Conservation (phyloP, 2,113 vertebrate genomes). For the Apodemus sylvaticus region DNA sequence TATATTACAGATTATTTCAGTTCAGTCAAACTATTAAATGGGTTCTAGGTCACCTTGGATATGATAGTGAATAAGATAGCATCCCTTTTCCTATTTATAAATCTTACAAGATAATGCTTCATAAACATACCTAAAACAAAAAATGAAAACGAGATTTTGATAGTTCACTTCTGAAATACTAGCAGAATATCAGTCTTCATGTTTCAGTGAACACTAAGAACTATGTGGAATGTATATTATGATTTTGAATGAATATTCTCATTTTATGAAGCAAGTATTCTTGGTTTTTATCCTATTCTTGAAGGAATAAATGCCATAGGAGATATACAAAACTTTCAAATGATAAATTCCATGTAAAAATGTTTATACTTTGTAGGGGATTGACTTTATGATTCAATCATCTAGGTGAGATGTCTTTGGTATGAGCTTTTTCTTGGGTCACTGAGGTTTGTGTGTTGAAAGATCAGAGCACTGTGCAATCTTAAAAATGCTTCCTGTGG, state of each 20-base stretch:
- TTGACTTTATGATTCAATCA: constrained; percentile 22
- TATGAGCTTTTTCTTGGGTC: constrained; percentile 21
- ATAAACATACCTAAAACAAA: background rate
- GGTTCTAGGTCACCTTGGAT: background rate
- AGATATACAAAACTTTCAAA: background rate
- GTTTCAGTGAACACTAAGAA: background rate
- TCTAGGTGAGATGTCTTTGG: background rate
- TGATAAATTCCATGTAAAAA: background rate
- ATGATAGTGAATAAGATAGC: background rate
- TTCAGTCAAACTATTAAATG: background rate
- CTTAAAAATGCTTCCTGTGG: constrained; percentile 43
- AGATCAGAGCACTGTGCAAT: background rate
- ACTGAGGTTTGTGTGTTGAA: constrained; percentile 4
- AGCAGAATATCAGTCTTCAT: background rate
- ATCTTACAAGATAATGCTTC: background rate
- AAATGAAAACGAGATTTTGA: background rate
- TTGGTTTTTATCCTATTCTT: background rate
- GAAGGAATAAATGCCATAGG: background rate
- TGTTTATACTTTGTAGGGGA: background rate
- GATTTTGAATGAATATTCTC: background rate
- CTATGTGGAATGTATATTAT: background rate
- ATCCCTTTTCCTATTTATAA: background rate
- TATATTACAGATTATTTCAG: background rate
- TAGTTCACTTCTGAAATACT: background rate
- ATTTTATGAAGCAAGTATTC: background rate